These are phyloP conservation scores for Morone chrysops DNA, from an alignment of 2,113 vertebrate genomes.

Conservation along the genomic window DNA sequence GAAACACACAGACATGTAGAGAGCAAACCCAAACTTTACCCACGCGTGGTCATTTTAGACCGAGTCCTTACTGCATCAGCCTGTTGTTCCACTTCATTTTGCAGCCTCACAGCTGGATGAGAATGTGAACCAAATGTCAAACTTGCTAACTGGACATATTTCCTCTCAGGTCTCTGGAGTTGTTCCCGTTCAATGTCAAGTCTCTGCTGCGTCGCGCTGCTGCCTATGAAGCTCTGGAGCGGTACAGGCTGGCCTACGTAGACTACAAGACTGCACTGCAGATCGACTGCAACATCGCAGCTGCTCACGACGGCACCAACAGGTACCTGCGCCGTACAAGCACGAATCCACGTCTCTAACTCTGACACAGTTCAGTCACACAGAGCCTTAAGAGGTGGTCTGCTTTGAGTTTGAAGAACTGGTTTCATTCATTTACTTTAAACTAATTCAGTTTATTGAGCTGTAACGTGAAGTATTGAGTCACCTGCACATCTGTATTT, in stretches of 20 bases:
- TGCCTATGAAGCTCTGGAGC: slow-evolving; percentile 91
- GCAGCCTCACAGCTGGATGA: not conserved
- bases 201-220: slow-evolving; percentile 90
- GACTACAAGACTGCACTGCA: slow-evolving; percentile 93
- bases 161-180: slow-evolving; percentile 77
- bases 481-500: too few relatives aligned
- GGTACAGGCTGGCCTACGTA: slow-evolving; percentile 89
- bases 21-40: too few relatives aligned
- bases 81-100: too few relatives aligned
- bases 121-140: not conserved
- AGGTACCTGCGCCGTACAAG: slow-evolving; percentile 78
- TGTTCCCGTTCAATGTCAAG: slow-evolving; percentile 90
- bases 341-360: too few relatives aligned
- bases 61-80: too few relatives aligned
- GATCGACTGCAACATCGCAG: slow-evolving; percentile 86
- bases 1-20: too few relatives aligned
- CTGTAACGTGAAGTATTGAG: too few relatives aligned
- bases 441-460: too few relatives aligned
- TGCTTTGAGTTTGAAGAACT: not conserved
- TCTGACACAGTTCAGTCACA: too few relatives aligned
- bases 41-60: too few relatives aligned
- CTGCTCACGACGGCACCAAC: slow-evolving; percentile 92
- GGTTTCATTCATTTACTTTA: not conserved
- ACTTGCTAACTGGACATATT: not conserved
- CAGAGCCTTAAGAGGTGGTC: too few relatives aligned